Evolutionary conservation across 2,797 vertebrate species (phyloP), one percentile per base, ranked within the genome.

Genomic region (Decapterus maruadsi): DNA sequence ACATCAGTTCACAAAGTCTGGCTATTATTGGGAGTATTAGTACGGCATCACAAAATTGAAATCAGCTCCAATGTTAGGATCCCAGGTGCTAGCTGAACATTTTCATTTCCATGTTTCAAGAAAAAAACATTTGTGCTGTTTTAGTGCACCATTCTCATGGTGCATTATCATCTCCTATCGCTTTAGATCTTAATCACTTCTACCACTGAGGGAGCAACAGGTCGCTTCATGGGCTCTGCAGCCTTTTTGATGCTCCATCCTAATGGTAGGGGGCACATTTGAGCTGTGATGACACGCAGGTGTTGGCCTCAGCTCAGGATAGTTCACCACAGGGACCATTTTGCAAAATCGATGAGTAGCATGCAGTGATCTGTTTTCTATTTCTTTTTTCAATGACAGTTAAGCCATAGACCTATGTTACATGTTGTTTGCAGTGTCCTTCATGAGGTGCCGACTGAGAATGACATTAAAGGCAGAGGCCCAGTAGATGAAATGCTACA

Each of bases 351-450:
- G 16, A 83, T 77, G 53, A 81, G 54, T 57, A 78, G 70, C 71
- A 74, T 78, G 75, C 72, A 56, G 74, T 84, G 54, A 59, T 78
- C 8, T 54, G 6, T 72, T 57, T 69, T 46, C 10, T 31, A 54
- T 56, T 43, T 46, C 55, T 50, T 36, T 54, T 53, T 40, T 17
- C 20, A 45, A 67, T 76, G 60, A 77, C 81, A 40, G 64, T 78
- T 46, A 84, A 85, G 80, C 75, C 85, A 83, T 85, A 88, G 46
- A 50, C 31, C 68, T 62, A 59, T 51, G 19, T 68, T 72, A 46
- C 62, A 3, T 77, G 58, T 81, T 66, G 58, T 81, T 68, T 61
- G 80, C 77, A 54, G 9, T 67, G 63, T 85, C 69, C 73, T 75
- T 50, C 45, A 59, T 60, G 51, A 76, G 72, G 67, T 82, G 70